These are phyloP conservation scores for Callocephalon fimbriatum DNA, from an alignment of 2,113 vertebrate species.

Conservation along the genomic window DNA sequence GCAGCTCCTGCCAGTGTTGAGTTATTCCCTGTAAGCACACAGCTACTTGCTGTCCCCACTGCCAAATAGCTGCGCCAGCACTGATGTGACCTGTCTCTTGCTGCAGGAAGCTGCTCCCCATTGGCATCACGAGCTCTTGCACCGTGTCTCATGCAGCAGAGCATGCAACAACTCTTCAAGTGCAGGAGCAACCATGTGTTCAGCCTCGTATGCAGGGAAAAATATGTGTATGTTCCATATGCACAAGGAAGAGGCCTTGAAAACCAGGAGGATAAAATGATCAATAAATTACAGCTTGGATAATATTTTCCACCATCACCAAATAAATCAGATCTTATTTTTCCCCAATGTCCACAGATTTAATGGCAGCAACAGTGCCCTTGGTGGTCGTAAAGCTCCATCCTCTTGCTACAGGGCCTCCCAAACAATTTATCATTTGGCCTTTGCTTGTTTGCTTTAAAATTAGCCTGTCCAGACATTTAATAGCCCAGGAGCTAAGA, in stretches of 20 bases:
- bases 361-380: conserved; percentile 27
- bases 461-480: conserved; percentile 46
- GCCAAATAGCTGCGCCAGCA: background rate
- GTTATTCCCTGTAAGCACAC: background rate
- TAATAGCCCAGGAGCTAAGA: conserved; percentile 48
- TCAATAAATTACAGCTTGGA: conserved; percentile 48
- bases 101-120: background rate
- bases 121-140: background rate
- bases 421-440: conserved; percentile 43
- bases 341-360: background rate
- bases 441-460: conserved; percentile 22
- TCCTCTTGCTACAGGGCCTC: conserved; percentile 28
- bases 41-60: accelerated
- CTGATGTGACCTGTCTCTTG: background rate
- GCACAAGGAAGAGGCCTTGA: conserved; percentile 4
- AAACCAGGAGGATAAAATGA: background rate
- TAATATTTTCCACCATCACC: conserved; percentile 17
- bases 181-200: background rate
- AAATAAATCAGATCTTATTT: conserved; percentile 60
- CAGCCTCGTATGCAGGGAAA: background rate
- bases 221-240: background rate
- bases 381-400: conserved; percentile 36
- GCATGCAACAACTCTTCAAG: background rate
- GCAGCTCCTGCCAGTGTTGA: background rate
- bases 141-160: background rate